Evolutionary conservation across 2,888 invertebrate genomes (phyloP).

Genomic region (Tenthredo scrophulariae): DNA sequence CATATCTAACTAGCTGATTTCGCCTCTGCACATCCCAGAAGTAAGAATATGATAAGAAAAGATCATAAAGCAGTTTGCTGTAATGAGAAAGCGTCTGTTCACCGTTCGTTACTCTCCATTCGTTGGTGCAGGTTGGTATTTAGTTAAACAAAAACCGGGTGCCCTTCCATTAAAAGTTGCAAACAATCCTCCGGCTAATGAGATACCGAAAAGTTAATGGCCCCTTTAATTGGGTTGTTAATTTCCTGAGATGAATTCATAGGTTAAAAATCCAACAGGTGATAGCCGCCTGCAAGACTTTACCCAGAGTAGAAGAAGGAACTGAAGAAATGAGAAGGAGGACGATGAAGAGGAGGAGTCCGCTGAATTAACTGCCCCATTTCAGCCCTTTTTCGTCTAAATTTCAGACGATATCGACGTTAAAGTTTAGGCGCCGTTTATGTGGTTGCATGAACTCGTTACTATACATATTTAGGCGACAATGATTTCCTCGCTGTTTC

Average conservation of each 20-base stretch:
- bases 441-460: slow-evolving; percentile 5
- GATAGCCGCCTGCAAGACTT: slow-evolving; percentile 59
- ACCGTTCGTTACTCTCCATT: slow-evolving; percentile 9
- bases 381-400: slow-evolving; percentile 20
- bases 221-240: slow-evolving; percentile 76
- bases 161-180: slow-evolving; percentile 61
- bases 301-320: not conserved
- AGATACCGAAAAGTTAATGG: slow-evolving; percentile 75
- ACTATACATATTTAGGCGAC: not conserved
- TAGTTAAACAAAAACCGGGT: slow-evolving; percentile 49
- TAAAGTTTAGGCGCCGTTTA: not conserved
- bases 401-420: slow-evolving; percentile 29
- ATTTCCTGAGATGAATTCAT: slow-evolving; percentile 76
- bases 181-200: slow-evolving; percentile 70
- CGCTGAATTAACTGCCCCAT: slow-evolving; percentile 70
- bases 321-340: not conserved
- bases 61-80: slow-evolving; percentile 58
- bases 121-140: slow-evolving; percentile 39
- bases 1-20: slow-evolving; percentile 36
- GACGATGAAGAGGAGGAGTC: slow-evolving; percentile 62
- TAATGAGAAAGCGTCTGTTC: slow-evolving; percentile 61
- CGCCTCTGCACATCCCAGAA: not conserved
- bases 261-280: slow-evolving; percentile 73
- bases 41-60: slow-evolving; percentile 58
- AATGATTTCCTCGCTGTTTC: not conserved